Base-by-base conservation (phyloP, 1,140 invertebrate genomes). In the Sarcophaga bullata region DNA sequence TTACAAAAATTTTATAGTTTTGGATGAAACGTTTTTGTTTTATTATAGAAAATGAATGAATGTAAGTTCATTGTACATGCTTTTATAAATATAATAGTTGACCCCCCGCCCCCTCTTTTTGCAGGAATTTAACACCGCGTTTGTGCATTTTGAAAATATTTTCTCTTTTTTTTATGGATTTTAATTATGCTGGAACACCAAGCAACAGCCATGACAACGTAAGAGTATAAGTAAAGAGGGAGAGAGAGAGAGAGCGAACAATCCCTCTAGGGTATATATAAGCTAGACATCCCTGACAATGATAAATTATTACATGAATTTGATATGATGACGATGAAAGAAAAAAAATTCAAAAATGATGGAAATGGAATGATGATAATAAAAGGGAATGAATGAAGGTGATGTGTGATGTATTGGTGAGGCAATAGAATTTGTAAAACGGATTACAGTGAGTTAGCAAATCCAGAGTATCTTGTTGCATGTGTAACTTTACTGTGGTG, bases 281-380 rank as follows among this genome's bases (percentile, higher is more conserved):
- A 68, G 19, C 62, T 68, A 19, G 17, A 68, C 62, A 68, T 37
- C 4, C 25, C 25, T 68, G 62, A 68, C 62, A 68, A 68, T 68
- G 62, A 68, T 68, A 68, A 68, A 68, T 68, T 68, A 68, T 68
- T 68, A 68, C 62, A 68, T 68, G 62, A 68, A 68, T 68, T 68
- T 68, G 62, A 68, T 68, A 68, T 19, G 62, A 68, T 37, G 25
- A 37, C 25, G 25, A 37, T 37, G 25, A 37, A 37, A 37, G 25
- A 37, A 37, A 37, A 37, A 37, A 37, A 2, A 37, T 37, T 37
- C 25, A 1, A 37, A 37, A 37, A 37, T 37, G 25, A 37, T 37
- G 25, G 25, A 1, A n/a, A 37, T 37, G 25, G 25, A 37, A 37
- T 37, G 25, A 37, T 37, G 25, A 37, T 37, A 4, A 37, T 37